A percentile compares a stretch with the other conserved stretches of the same genome.
phyloP scores from a whole-genome alignment of 2,113 vertebrate genomes.

The Rhinogobius similis region DNA sequence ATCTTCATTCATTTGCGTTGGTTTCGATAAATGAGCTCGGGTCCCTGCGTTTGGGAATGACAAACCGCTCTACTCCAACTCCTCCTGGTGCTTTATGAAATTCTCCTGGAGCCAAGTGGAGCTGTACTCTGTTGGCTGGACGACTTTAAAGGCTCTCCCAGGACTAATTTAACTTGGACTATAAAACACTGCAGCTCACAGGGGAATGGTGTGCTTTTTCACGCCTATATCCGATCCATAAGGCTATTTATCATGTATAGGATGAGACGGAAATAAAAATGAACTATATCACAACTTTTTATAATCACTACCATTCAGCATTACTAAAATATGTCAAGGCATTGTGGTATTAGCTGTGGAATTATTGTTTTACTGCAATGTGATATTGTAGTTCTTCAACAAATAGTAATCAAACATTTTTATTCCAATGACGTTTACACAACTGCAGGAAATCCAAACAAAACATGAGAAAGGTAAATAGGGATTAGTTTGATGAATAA shows the following conservation, averaged over 20 bases:
- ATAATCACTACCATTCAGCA: background rate
- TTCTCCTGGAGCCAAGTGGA: conserved; percentile 33
- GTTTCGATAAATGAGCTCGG: conserved; percentile 16
- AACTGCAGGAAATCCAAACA: background rate
- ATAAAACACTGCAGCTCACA: conserved; percentile 29
- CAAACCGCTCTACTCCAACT: conserved; percentile 30
- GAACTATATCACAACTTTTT: background rate
- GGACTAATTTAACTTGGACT: conserved; percentile 41
- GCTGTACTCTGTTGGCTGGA: conserved; percentile 26
- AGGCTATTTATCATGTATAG: background rate
- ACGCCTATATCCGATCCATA: background rate
- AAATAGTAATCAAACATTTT: background rate
- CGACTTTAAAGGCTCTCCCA: conserved; percentile 30
- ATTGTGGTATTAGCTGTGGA: background rate
- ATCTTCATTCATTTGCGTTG: conserved; percentile 31
- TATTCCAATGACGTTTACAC: background rate
- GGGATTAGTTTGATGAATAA: background rate
- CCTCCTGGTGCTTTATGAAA: conserved; percentile 29
- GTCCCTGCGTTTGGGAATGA: conserved; percentile 31
- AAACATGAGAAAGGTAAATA: background rate
- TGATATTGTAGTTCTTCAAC: background rate
- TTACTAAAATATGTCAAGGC: background rate
- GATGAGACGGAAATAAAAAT: background rate
- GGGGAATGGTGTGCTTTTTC: conserved; percentile 12
- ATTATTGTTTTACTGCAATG: background rate